phyloP scores from a whole-genome alignment of 2,888 invertebrate species.

The Oithona nana region DNA sequence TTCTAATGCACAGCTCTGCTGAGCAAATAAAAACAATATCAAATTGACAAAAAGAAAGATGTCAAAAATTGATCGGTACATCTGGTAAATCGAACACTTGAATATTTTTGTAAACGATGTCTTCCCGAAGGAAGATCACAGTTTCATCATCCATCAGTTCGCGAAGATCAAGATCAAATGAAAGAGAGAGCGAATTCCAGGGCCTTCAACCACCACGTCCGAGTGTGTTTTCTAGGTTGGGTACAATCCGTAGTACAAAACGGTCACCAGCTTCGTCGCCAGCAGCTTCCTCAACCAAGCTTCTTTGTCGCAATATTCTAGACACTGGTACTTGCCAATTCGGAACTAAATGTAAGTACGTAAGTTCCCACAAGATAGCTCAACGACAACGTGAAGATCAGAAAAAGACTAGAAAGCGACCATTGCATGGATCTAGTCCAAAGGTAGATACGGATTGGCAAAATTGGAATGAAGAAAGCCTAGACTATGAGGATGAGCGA shows the following conservation, averaged over 20 bases:
- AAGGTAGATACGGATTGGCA: slow-evolving; percentile 10
- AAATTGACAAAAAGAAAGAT: no score
- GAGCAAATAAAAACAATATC: no score
- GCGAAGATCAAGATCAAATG: no score
- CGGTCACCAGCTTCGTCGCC: background rate
- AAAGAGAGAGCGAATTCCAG: no score
- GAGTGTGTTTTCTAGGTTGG: background rate
- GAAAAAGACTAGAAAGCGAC: background rate
- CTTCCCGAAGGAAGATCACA: no score
- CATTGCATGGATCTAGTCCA: background rate
- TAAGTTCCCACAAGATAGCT: background rate
- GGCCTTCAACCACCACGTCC: no score
- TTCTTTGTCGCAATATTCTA: background rate
- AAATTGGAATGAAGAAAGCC: slow-evolving; percentile 12
- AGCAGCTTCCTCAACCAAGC: background rate
- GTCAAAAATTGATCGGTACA: no score
- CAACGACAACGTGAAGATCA: background rate
- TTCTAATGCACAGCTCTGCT: no score
- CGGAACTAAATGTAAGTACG: background rate
- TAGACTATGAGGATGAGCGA: slow-evolving; percentile 12
- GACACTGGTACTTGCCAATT: background rate
- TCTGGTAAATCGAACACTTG: no score
- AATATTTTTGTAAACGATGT: no score
- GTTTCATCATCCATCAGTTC: no score
- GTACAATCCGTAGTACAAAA: background rate